These are phyloP conservation scores for Kryptolebias marmoratus DNA, from an alignment of 2,113 vertebrate species.

Conservation along the genomic window DNA sequence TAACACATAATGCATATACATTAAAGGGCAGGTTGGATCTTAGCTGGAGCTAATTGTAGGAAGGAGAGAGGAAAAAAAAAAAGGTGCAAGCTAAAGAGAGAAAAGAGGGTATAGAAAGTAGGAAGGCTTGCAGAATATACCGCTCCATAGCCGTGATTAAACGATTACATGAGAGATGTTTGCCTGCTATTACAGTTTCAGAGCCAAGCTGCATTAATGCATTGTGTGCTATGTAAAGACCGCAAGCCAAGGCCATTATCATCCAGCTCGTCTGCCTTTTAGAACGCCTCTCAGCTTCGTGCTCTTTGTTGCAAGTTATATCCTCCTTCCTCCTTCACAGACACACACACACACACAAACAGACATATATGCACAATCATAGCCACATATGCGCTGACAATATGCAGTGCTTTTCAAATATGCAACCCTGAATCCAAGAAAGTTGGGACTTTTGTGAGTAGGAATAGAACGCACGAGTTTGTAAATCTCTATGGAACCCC, in stretches of 20 bases:
- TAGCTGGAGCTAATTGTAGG: conserved; percentile 40
- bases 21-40: conserved; percentile 39
- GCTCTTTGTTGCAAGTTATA: conserved; percentile 49
- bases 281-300: conserved; percentile 46
- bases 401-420: no score
- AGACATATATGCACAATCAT: background rate
- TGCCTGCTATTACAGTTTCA: conserved; percentile 42
- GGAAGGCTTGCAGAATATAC: conserved; percentile 7
- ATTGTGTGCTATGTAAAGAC: conserved; percentile 57
- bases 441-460: no score
- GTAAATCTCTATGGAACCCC: no score
- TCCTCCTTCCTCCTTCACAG: conserved; percentile 26
- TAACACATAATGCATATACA: conserved; percentile 23
- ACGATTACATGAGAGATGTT: conserved; percentile 34
- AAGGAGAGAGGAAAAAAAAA: conserved; percentile 1
- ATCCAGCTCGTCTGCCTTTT: conserved; percentile 46
- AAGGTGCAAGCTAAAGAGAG: conserved; percentile 11
- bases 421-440: no score
- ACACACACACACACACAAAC: conserved; percentile 1
- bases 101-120: conserved; percentile 25
- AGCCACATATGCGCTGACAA: no score
- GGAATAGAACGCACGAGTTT: no score
- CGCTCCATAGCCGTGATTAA: conserved; percentile 27
- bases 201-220: conserved; percentile 56
- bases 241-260: conserved; percentile 61